Evolutionary conservation across 2,888 invertebrate species (phyloP), one percentile per base, ranked within the genome.

Genomic region (Altica lythri): DNA sequence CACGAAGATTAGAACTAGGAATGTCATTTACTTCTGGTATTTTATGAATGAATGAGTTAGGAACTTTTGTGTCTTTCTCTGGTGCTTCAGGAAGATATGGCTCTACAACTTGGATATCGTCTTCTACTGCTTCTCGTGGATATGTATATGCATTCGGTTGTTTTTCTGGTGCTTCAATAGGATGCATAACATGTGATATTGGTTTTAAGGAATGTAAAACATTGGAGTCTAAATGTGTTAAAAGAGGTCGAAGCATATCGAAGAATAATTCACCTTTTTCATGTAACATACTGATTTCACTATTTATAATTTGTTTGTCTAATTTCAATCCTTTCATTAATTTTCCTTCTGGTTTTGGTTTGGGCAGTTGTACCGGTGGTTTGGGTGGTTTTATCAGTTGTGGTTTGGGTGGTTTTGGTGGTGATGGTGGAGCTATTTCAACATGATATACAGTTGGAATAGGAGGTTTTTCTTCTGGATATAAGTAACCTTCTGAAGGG

Each of bases 181-280:
- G n/a, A n/a, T n/a, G n/a, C n/a, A n/a, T n/a, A n/a, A n/a, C n/a
- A n/a, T n/a, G n/a, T n/a, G n/a, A n/a, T n/a, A n/a, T n/a, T n/a
- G n/a, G n/a, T n/a, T n/a, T n/a, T n/a, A n/a, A n/a, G n/a, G n/a
- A n/a, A 9, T 40, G 10, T 12, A 40, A 14, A 13, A 40, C 22
- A 1, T 12, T 2, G 2, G 17, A 22, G 17, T 40, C 40, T 4
- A 16, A 6, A 13, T 40, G 40, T 2, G 40, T 40, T 10, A 22
- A 14, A 10, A 40, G 8, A n/a, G 40, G 40, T 5, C 40, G 22
- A 4, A 40, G 25, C 40, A 40, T 40, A 13, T 40, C 22, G 12
- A 40, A 40, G 17, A 40, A 12, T 19, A 40, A 10, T 4, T 40
- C 40, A 13, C 40, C 40, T 12, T 40, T 22, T 40, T 40, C 40